Percentiles rank a stretch among this genome's conserved stretches.
Evolutionary conservation across 2,113 vertebrate species (phyloP).

Genomic region (Eclectus roratus): DNA sequence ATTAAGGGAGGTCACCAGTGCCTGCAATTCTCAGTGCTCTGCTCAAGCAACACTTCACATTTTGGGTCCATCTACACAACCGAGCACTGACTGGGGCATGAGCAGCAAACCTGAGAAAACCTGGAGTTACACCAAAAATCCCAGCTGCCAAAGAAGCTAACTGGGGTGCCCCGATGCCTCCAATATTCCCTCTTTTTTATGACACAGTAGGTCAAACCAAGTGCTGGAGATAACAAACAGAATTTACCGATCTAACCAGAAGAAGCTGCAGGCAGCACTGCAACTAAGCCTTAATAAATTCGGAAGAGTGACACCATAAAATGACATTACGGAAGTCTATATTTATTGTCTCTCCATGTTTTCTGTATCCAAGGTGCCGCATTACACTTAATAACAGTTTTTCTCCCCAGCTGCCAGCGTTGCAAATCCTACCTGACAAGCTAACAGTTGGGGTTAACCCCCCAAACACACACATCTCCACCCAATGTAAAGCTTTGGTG

Average conservation of each 20-base stretch:
- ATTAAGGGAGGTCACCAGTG: neutral
- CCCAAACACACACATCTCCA: neutral
- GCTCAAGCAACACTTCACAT: rapidly evolving
- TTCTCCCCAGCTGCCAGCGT: neutral
- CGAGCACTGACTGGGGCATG: rapidly evolving
- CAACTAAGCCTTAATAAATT: neutral
- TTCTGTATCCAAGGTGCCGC: neutral
- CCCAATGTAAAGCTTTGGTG: neutral
- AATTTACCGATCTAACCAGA: neutral
- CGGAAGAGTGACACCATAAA: conserved; percentile 7
- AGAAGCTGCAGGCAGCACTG: conserved; percentile 3
- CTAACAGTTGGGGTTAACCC: neutral
- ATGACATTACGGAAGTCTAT: neutral
- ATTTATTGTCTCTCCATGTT: conserved; percentile 13
- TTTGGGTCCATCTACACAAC: neutral
- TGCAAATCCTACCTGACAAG: conserved; percentile 14
- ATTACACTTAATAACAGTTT: conserved; percentile 22
- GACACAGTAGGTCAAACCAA: neutral
- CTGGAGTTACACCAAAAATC: neutral
- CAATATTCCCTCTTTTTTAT: neutral
- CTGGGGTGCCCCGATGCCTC: neutral
- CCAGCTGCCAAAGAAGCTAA: neutral
- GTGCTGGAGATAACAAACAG: neutral
- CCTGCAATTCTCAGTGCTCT: neutral
- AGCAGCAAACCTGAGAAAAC: neutral